These are phyloP conservation scores for Cydia pomonella DNA, from an alignment of 1,140 invertebrate genomes.

Conservation along the genomic window DNA sequence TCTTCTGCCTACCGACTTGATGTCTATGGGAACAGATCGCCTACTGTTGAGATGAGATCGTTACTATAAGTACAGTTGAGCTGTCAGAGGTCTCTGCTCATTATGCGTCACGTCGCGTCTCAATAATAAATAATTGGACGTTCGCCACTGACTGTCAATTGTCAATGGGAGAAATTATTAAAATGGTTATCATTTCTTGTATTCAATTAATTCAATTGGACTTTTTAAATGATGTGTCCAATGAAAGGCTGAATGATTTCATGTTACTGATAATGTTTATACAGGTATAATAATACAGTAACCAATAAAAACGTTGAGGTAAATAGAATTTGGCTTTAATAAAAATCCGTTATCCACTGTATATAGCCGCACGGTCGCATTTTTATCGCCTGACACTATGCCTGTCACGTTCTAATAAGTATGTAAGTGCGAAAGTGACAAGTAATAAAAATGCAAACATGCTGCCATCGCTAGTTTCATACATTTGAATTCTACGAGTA, in stretches of 20 bases:
- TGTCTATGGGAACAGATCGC: slow-evolving; percentile 4
- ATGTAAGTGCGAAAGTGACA: too few relatives aligned
- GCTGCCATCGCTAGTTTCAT: too few relatives aligned
- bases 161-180: slow-evolving; percentile 31
- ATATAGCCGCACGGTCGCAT: too few relatives aligned
- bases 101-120: slow-evolving; percentile 49
- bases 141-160: slow-evolving; percentile 25
- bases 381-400: too few relatives aligned
- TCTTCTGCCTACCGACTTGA: neutral
- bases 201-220: slow-evolving; percentile 14
- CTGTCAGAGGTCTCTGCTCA: slow-evolving; percentile 55
- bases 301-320: too few relatives aligned
- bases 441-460: too few relatives aligned
- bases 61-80: slow-evolving; percentile 63
- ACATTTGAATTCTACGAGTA: too few relatives aligned
- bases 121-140: slow-evolving; percentile 36
- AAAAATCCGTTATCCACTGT: too few relatives aligned
- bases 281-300: too few relatives aligned
- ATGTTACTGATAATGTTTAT: neutral
- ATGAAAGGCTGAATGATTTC: slow-evolving; percentile 1
- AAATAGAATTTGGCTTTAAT: too few relatives aligned
- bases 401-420: too few relatives aligned
- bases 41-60: slow-evolving; percentile 39
- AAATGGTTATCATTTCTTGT: slow-evolving; percentile 28
- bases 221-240: slow-evolving; percentile 16